Evolutionary conservation across 1,140 invertebrate genomes (phyloP).

Genomic region (Bathynomus jamesi): DNA sequence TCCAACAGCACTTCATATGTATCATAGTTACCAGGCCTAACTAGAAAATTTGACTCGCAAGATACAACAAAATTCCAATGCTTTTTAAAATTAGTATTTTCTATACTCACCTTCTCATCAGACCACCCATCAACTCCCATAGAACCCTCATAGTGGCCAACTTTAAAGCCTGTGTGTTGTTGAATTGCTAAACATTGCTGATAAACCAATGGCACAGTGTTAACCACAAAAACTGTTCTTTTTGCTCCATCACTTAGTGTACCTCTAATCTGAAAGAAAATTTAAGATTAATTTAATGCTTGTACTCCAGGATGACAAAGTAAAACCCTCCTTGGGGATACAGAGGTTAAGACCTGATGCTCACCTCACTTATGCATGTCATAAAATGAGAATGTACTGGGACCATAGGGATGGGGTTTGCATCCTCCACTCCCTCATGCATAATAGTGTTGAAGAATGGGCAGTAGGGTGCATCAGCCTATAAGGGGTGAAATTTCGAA

Average conservation of each 20-base stretch:
- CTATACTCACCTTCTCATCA: constrained; percentile 23
- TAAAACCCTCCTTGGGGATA: too few relatives aligned
- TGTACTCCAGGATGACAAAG: too few relatives aligned
- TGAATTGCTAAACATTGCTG: constrained; percentile 66
- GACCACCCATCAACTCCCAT: constrained; percentile 60
- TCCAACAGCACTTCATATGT: background rate
- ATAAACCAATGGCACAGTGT: constrained; percentile 66
- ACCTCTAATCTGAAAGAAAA: constrained; percentile 47
- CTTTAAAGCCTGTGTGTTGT: constrained; percentile 52
- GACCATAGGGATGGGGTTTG: too few relatives aligned
- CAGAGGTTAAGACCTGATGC: too few relatives aligned
- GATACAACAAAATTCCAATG: background rate
- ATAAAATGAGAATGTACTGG: too few relatives aligned
- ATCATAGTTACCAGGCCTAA: background rate
- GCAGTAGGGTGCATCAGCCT: too few relatives aligned
- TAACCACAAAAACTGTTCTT: constrained; percentile 61
- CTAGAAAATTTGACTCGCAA: background rate
- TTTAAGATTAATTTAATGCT: too few relatives aligned
- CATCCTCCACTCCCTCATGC: too few relatives aligned
- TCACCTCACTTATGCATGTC: too few relatives aligned
- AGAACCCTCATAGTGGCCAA: constrained; percentile 50
- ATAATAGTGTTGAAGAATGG: too few relatives aligned
- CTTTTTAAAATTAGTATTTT: background rate
- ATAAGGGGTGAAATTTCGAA: too few relatives aligned
- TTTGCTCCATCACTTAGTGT: constrained; percentile 57